phyloP scores from a whole-genome alignment of 2,888 invertebrate species.

The Heteromyza rotundicornis region DNA sequence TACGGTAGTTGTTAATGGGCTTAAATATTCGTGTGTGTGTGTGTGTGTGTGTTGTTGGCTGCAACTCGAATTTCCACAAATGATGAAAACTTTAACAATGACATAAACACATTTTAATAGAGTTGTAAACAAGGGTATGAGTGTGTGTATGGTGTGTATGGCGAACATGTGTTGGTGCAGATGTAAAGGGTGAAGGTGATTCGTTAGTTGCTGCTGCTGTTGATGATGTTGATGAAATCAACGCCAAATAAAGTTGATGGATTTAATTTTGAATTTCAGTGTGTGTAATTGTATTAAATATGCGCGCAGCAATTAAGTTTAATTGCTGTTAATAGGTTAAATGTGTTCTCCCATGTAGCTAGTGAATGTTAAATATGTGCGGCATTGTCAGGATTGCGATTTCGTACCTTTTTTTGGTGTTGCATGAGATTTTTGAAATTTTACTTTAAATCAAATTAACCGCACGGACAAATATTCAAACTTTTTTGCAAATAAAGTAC shows the following conservation, averaged over 20 bases:
- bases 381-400: too few relatives aligned
- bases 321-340: conserved; percentile 40
- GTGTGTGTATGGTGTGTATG: background rate
- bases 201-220: conserved; percentile 4
- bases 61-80: background rate
- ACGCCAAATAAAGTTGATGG: conserved; percentile 19
- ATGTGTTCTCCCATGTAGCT: conserved; percentile 23
- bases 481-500: too few relatives aligned
- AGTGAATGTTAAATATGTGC: background rate
- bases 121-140: conserved; percentile 42
- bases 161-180: background rate
- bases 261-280: conserved; percentile 32
- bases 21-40: background rate
- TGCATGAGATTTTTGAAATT: too few relatives aligned
- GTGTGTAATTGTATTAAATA: conserved; percentile 48
- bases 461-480: too few relatives aligned
- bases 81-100: background rate
- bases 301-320: conserved; percentile 51
- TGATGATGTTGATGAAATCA: background rate
- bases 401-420: too few relatives aligned
- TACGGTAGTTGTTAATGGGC: too few relatives aligned
- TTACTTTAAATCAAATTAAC: too few relatives aligned
- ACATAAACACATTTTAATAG: conserved; percentile 35
- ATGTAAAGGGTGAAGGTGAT: background rate
- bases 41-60: background rate